A percentile compares a stretch with the other conserved stretches of the same genome.
phyloP scores from a whole-genome alignment of 2,888 invertebrate species.

The Biston stratarius region DNA sequence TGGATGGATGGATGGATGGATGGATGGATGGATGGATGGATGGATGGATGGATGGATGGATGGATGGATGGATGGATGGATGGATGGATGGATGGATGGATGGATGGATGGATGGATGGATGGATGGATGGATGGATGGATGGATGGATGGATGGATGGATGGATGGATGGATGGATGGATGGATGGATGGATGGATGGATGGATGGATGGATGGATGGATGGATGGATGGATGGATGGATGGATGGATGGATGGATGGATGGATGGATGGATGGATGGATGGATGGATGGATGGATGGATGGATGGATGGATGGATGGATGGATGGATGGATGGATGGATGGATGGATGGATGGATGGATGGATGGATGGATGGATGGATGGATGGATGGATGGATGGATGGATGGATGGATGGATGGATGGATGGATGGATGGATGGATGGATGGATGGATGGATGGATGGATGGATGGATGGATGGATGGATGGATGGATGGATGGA shows the following conservation, averaged over 20 bases:
- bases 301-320: constrained; percentile 18
- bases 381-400: constrained; percentile 5
- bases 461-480: constrained; percentile 14
- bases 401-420: constrained; percentile 8
- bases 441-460: constrained; percentile 14
- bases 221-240: constrained; percentile 18
- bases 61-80: no score
- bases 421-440: constrained; percentile 12
- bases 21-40: no score
- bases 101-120: no score
- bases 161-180: no score
- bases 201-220: constrained; percentile 18
- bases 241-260: constrained; percentile 18
- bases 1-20: no score
- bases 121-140: no score
- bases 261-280: constrained; percentile 18
- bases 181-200: constrained; percentile 16
- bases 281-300: constrained; percentile 18
- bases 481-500: constrained; percentile 14
- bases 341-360: constrained; percentile 7
- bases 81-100: no score
- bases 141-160: no score
- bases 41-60: no score
- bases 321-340: constrained; percentile 11
- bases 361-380: constrained; percentile 8